Evolutionary conservation across 1,140 invertebrate species (phyloP).

Genomic region (Caenorhabditis elegans): WBcel235 BX284605.5:13811001-13811500

Average conservation of each 20-base stretch:
- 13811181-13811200: no score
- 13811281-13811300: slow-evolving; percentile 18
- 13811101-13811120: no score
- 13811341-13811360: background rate
- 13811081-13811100: no score
- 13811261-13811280: slow-evolving; percentile 21
- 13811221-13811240: background rate
- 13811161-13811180: no score
- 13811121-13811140: no score
- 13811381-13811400: slow-evolving; percentile 1
- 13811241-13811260: slow-evolving; percentile 1
- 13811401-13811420: background rate
- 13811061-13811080: no score
- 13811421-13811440: slow-evolving; percentile 28
- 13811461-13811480: background rate
- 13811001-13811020: no score
- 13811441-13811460: slow-evolving; percentile 24
- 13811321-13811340: slow-evolving; percentile 29
- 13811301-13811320: background rate
- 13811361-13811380: background rate
- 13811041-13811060: no score
- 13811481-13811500: background rate
- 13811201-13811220: no score
- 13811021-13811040: no score
- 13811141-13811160: no score